Percentiles rank a stretch among this genome's conserved stretches.
phyloP scores from a whole-genome alignment of 2,888 invertebrate species.

The Glaucopsyche alexis region DNA sequence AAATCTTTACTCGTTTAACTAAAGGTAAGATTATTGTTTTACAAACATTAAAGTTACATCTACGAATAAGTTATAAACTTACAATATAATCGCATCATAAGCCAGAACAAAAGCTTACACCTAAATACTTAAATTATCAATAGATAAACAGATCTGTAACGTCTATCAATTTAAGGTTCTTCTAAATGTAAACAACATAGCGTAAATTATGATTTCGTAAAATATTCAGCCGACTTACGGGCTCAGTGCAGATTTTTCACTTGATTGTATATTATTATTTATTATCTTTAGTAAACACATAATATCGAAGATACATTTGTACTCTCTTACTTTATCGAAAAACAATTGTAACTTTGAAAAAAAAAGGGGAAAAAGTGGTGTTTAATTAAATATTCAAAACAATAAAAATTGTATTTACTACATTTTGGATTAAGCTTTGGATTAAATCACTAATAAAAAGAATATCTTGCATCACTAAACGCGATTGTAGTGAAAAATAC shows the following conservation, averaged over 20 bases:
- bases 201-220: not conserved
- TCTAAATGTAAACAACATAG: not conserved
- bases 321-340: not conserved
- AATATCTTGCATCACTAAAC: too few relatives aligned
- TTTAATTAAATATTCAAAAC: too few relatives aligned
- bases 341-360: not conserved
- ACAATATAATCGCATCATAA: constrained; percentile 43
- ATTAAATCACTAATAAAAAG: not conserved
- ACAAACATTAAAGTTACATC: constrained; percentile 21
- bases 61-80: constrained; percentile 54
- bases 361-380: too few relatives aligned
- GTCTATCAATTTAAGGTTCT: constrained; percentile 31
- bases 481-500: too few relatives aligned
- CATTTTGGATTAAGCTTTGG: not conserved
- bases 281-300: not conserved
- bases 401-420: not conserved
- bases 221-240: not conserved
- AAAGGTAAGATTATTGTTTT: not conserved
- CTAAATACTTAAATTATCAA: constrained; percentile 60
- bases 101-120: not conserved
- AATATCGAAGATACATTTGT: not conserved
- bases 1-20: not conserved
- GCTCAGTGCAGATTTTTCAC: not conserved
- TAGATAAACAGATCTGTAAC: constrained; percentile 61
- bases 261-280: not conserved